Percentiles rank a stretch among this genome's conserved stretches.
phyloP scores from a whole-genome alignment of 2,113 vertebrate species.

The Parus major region DNA sequence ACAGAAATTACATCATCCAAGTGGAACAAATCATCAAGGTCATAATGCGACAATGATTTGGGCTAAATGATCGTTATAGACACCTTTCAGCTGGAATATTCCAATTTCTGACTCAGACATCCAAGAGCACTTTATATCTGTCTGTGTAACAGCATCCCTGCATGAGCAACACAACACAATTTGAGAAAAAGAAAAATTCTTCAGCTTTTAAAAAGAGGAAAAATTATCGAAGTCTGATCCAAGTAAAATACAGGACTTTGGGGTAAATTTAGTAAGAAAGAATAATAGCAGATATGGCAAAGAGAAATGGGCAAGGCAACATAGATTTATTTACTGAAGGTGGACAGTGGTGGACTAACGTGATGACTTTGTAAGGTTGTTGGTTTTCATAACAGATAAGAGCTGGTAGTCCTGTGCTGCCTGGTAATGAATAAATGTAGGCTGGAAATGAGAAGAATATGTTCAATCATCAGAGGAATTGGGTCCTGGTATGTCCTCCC shows the following conservation, averaged over 20 bases:
- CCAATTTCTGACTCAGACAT: not conserved
- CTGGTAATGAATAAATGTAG: not conserved
- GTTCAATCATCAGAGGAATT: not conserved
- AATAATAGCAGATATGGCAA: not conserved
- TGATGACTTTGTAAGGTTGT: not conserved
- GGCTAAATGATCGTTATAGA: not conserved
- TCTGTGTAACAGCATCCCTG: not conserved
- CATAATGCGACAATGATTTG: not conserved
- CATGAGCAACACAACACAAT: not conserved
- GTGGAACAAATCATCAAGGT: not conserved
- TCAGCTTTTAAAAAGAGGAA: too few species aligned
- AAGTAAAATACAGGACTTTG: not conserved
- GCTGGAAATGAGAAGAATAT: not conserved
- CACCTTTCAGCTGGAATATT: not conserved
- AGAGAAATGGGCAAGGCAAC: not conserved
- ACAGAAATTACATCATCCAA: constrained; percentile 9
- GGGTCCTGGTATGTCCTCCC: not conserved
- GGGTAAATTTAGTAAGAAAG: not conserved
- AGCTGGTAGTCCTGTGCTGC: not conserved
- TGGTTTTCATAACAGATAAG: not conserved
- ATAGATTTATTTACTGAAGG: not conserved
- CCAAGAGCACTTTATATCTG: not conserved
- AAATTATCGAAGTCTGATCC: not conserved
- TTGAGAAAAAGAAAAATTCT: not conserved
- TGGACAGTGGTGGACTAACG: not conserved